Conservation (phyloP, 2,888 invertebrate species). For the Xiphydria camelus region DNA sequence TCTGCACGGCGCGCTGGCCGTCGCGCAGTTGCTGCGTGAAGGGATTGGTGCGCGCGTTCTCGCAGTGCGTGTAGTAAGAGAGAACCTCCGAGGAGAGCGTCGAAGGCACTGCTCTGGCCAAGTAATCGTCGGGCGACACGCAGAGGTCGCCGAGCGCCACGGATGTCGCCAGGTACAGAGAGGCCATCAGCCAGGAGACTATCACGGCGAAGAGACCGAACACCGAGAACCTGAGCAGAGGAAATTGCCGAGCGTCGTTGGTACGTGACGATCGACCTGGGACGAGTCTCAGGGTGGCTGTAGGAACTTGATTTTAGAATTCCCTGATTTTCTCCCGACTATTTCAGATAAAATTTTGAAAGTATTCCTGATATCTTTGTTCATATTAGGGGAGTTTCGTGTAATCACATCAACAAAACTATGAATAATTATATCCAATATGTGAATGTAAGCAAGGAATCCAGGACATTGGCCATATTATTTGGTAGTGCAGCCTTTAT, state of each 20-base stretch:
- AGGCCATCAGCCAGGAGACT: slow-evolving; percentile 86
- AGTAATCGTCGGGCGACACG: slow-evolving; percentile 80
- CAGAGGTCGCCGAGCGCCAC: slow-evolving; percentile 87
- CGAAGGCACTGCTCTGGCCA: slow-evolving; percentile 58
- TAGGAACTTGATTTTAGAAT: no score
- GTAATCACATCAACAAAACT: no score
- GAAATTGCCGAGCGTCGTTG: no score
- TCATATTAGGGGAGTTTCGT: no score
- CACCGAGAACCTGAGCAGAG: slow-evolving; percentile 80
- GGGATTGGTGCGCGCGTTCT: slow-evolving; percentile 76
- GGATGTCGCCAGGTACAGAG: slow-evolving; percentile 81
- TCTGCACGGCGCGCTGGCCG: slow-evolving; percentile 70
- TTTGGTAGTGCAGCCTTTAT: no score
- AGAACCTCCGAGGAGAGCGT: slow-evolving; percentile 61
- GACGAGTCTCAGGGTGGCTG: no score
- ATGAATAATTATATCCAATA: not conserved
- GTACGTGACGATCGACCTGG: no score
- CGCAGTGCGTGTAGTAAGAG: slow-evolving; percentile 82
- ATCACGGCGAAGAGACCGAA: slow-evolving; percentile 84
- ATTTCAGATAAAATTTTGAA: no score
- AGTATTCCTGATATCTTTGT: not conserved
- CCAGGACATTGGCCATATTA: no score
- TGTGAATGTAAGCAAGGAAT: no score
- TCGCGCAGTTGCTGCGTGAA: slow-evolving; percentile 82
- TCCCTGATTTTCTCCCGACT: no score